phyloP scores from a whole-genome alignment of 2,888 invertebrate genomes.

The Hylaea fasciaria region DNA sequence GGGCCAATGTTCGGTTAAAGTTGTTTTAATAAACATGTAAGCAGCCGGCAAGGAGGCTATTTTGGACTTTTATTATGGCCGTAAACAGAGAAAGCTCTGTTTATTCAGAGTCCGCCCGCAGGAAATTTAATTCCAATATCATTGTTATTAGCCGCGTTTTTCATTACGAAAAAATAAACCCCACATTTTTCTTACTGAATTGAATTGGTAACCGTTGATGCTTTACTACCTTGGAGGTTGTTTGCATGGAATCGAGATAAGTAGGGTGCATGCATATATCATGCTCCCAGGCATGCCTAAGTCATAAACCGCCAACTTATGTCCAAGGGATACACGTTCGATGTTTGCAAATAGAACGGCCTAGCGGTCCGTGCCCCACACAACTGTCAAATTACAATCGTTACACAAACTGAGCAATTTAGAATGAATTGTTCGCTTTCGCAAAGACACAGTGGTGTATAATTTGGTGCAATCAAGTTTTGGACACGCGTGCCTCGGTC shows the following conservation, averaged over 20 bases:
- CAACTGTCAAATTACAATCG: constrained; percentile 10
- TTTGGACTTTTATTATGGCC: constrained; percentile 44
- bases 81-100: constrained; percentile 42
- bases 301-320: too few relatives aligned
- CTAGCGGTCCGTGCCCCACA: not conserved
- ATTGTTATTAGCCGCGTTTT: constrained; percentile 10
- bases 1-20: constrained; percentile 25
- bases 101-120: constrained; percentile 32
- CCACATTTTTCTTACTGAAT: too few relatives aligned
- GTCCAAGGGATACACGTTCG: too few relatives aligned
- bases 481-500: constrained; percentile 52
- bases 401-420: constrained; percentile 24
- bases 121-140: constrained; percentile 22
- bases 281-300: too few relatives aligned
- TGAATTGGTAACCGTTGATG: too few relatives aligned
- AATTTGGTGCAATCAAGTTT: constrained; percentile 57
- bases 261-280: too few relatives aligned
- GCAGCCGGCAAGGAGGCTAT: constrained; percentile 44
- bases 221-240: too few relatives aligned
- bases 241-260: too few relatives aligned
- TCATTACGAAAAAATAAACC: too few relatives aligned
- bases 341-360: too few relatives aligned
- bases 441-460: constrained; percentile 46
- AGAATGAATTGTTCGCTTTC: constrained; percentile 48
- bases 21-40: constrained; percentile 23